Conservation (phyloP, 1,140 invertebrate genomes). For the Drosophila tsacasi region DNA sequence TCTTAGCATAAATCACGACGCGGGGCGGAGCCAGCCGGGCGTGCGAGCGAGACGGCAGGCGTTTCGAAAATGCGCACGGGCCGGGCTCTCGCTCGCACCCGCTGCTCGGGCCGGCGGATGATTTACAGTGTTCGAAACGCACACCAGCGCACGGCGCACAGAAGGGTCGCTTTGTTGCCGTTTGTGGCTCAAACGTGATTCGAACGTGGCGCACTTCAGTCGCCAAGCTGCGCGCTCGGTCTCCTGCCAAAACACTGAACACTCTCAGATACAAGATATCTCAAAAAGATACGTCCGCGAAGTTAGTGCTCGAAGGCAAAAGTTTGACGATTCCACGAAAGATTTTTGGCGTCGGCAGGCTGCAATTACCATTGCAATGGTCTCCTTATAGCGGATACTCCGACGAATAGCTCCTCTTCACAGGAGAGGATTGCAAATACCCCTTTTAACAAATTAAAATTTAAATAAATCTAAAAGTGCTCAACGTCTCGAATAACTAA, state of each 20-base stretch:
- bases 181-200: conserved; percentile 70
- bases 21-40: conserved; percentile 60
- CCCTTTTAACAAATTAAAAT: background rate
- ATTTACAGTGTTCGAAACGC: conserved; percentile 81
- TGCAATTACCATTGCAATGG: conserved; percentile 19
- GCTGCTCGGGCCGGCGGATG: conserved; percentile 32
- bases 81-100: conserved; percentile 46
- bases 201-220: conserved; percentile 79
- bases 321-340: conserved; percentile 19
- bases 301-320: conserved; percentile 22
- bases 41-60: conserved; percentile 19
- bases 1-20: conserved; percentile 76
- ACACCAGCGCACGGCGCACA: conserved; percentile 15
- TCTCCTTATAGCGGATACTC: conserved; percentile 40
- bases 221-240: conserved; percentile 78
- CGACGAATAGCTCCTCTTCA: conserved; percentile 23
- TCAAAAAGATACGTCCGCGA: conserved; percentile 25
- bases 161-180: conserved; percentile 23
- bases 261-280: conserved; percentile 26
- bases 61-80: conserved; percentile 74
- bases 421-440: conserved; percentile 20
- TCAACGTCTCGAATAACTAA: conserved; percentile 15
- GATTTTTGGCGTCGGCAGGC: conserved; percentile 48
- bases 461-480: conserved; percentile 12
- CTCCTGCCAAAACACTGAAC: conserved; percentile 17